phyloP scores from a whole-genome alignment of 2,888 invertebrate genomes.

The Galerucella pusilla region DNA sequence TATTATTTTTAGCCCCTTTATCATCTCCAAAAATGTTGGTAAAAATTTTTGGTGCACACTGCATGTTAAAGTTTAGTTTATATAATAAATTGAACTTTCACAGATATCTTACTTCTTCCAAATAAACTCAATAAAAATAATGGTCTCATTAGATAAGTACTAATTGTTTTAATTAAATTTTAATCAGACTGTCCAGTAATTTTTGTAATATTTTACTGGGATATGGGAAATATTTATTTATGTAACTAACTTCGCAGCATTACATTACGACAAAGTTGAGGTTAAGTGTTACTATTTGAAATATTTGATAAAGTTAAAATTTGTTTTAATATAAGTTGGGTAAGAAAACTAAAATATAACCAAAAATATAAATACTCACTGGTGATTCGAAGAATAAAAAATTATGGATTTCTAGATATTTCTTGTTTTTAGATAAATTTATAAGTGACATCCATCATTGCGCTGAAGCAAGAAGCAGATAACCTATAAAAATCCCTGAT shows the following conservation, averaged over 20 bases:
- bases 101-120: too few relatives aligned
- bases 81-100: too few relatives aligned
- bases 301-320: slow-evolving; percentile 22
- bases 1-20: too few relatives aligned
- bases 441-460: slow-evolving; percentile 24
- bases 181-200: not conserved
- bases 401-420: not conserved
- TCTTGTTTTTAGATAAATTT: not conserved
- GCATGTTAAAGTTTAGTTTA: too few relatives aligned
- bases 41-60: too few relatives aligned
- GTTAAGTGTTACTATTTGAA: slow-evolving; percentile 36
- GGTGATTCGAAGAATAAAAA: not conserved
- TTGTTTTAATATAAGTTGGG: slow-evolving; percentile 19
- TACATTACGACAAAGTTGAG: slow-evolving; percentile 25
- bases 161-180: too few relatives aligned
- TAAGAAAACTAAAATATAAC: slow-evolving; percentile 18
- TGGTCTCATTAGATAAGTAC: too few relatives aligned
- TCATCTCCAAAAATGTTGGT: too few relatives aligned
- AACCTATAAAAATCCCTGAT: slow-evolving; percentile 45
- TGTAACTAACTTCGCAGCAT: slow-evolving; percentile 29
- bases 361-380: not conserved
- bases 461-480: slow-evolving; percentile 38
- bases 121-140: too few relatives aligned
- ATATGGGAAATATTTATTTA: slow-evolving; percentile 1
- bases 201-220: not conserved